Percentiles rank a stretch among this genome's conserved stretches.
phyloP scores from a whole-genome alignment of 2,797 vertebrate genomes.

The Calcarius lapponicus region DNA sequence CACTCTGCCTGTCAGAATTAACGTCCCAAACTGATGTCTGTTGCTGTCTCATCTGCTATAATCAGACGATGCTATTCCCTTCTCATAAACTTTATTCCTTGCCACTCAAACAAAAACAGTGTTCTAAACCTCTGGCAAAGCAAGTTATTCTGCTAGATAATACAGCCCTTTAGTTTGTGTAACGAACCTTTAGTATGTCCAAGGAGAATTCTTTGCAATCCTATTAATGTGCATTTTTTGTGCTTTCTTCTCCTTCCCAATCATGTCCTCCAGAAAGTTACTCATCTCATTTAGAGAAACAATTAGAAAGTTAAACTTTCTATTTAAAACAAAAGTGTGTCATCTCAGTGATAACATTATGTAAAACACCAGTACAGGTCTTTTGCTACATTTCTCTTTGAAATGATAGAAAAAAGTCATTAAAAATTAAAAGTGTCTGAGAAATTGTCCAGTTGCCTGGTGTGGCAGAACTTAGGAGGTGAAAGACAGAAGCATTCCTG shows the following conservation, averaged over 20 bases:
- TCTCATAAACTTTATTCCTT: not conserved
- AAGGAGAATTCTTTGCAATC: not conserved
- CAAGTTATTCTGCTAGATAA: not conserved
- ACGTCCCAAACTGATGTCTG: not conserved
- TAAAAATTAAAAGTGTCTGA: not conserved
- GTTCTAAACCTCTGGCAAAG: not conserved
- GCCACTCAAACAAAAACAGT: not conserved
- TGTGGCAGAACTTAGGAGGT: not conserved
- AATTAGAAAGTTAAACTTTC: not conserved
- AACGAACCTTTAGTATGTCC: not conserved
- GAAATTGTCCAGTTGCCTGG: not conserved
- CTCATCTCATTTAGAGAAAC: not conserved
- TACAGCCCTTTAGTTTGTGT: not conserved
- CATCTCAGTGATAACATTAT: not conserved
- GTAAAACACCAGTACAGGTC: not conserved
- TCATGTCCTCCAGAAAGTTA: not conserved
- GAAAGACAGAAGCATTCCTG: not conserved
- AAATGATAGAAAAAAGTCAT: not conserved
- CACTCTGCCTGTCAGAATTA: not conserved
- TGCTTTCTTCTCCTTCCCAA: not conserved
- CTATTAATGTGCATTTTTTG: not conserved
- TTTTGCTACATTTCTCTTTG: not conserved
- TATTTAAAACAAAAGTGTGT: not conserved
- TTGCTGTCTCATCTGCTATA: not conserved
- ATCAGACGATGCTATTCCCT: not conserved